Evolutionary conservation across 2,113 vertebrate genomes (phyloP).

Genomic region (Thomomys bottae): DNA sequence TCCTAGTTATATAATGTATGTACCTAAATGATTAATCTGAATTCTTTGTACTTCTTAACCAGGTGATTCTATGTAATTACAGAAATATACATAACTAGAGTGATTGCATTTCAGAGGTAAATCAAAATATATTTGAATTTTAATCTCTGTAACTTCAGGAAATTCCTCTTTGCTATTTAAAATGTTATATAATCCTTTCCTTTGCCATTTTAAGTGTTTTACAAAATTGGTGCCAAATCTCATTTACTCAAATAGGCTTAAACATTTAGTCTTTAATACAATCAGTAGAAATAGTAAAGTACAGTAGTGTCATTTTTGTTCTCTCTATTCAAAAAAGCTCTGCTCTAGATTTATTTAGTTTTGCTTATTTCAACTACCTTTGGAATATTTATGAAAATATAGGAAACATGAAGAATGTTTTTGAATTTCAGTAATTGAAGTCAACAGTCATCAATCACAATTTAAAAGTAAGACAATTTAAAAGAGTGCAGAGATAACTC

Average conservation of each 20-base stretch:
- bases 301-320: neutral
- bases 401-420: neutral
- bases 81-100: neutral
- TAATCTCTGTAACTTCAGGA: neutral
- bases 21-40: neutral
- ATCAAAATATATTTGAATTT: constrained; percentile 6
- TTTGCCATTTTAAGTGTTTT: neutral
- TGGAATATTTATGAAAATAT: neutral
- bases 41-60: neutral
- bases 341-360: neutral
- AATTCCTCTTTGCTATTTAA: neutral
- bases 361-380: neutral
- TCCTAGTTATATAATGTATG: neutral
- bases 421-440: neutral
- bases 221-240: constrained; percentile 8
- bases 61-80: neutral
- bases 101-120: neutral
- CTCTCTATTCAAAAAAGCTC: neutral
- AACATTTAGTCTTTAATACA: neutral
- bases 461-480: neutral
- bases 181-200: neutral
- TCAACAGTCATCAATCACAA: neutral
- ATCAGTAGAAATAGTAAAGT: neutral
- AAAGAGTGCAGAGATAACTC: neutral
- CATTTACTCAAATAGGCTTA: neutral